Conservation (phyloP, 2,113 vertebrate species). For the Cottus gobio region DNA sequence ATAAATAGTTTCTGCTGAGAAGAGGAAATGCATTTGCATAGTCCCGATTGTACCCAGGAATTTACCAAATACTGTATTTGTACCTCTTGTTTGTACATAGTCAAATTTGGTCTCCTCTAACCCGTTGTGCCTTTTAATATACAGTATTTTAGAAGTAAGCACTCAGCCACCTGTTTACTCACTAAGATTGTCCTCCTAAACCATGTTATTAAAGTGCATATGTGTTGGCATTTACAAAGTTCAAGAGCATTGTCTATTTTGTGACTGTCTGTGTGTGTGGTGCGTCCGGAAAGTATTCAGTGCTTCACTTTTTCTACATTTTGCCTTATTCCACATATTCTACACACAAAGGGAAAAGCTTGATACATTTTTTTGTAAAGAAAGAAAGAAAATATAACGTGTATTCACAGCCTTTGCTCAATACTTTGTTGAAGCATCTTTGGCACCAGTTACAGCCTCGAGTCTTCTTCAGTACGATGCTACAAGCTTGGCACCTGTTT, state of each 20-base stretch:
- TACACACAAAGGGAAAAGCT: no score
- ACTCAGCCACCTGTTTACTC: neutral
- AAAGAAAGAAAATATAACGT: no score
- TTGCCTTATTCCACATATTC: no score
- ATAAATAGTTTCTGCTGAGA: neutral
- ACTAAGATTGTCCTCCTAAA: neutral
- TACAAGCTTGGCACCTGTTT: no score
- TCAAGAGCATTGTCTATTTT: slow-evolving; percentile 4
- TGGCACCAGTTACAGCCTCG: no score
- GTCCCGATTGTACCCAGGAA: neutral
- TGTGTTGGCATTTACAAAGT: neutral
- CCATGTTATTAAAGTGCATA: neutral
- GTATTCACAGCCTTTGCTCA: no score
- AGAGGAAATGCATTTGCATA: neutral
- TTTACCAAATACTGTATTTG: neutral
- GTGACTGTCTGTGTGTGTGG: neutral
- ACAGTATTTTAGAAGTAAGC: neutral
- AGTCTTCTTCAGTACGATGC: no score
- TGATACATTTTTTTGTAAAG: no score
- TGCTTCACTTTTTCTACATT: no score
- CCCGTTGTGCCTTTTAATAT: slow-evolving; percentile 37
- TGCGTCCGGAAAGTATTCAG: no score
- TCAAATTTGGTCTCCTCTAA: slow-evolving; percentile 6
- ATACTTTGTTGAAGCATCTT: no score
- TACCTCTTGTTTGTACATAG: slow-evolving; percentile 2